Evolutionary conservation across 2,797 vertebrate genomes (phyloP), one percentile per base, ranked within the genome.

Genomic region (Platalea minor): DNA sequence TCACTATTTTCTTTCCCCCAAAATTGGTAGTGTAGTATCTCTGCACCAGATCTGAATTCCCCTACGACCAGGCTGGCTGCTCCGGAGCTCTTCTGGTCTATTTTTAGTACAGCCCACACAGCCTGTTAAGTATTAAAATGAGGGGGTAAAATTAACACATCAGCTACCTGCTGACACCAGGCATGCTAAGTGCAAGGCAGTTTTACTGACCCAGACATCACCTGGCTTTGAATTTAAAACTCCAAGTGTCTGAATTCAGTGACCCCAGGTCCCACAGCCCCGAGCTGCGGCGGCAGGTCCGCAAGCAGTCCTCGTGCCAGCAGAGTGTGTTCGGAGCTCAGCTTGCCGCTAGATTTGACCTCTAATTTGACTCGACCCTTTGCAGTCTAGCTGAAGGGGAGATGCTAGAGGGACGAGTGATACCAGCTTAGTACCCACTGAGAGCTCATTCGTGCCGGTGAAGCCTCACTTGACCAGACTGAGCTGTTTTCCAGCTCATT

Each of bases 401-500:
- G 79, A 29, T 17, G 68, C 80, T 37, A 5, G 68, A 56, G 39
- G 86, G 31, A 59, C 1, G 8, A 26, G 28, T 13, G 45, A 12
- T 28, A 35, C 33, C 83, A 10, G 72, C 57, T 7, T 21, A 1
- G 78, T 4, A 4, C 48, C 68, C 37, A 8, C 24, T 3, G 69
- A 23, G 51, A 78, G 53, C 78, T 72, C 65, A 2, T 28, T 21
- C 6, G 2, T 23, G 64, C 2, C 19, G 3, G 64, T 10, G 85
- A 7, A 85, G 72, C 82, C 75, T 82, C 45, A 1, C 91, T 60
- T 7, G 82, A 35, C 21, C 73, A 74, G 65, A 88, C 1, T 39
- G 90, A 80, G 91, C 69, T 91, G 81, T 92, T 93, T 96, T 92
- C 92, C 89, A 60, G 65, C 80, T 81, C 91, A 48, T 93, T 92